Base-by-base conservation (phyloP, 2,113 vertebrate species). In the Rafetus swinhoei region DNA sequence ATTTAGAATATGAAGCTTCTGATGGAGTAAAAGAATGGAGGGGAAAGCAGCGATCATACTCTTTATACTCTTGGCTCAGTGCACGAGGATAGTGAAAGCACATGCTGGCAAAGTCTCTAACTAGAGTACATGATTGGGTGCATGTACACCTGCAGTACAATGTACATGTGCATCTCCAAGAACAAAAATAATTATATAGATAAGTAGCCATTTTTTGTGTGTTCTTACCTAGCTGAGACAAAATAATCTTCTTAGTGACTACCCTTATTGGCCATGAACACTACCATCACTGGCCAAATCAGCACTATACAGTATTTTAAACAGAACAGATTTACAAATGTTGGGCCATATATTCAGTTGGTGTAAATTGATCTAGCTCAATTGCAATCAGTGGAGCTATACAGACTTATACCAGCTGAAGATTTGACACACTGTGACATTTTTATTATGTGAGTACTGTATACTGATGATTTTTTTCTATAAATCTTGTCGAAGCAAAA, bases 331-430 rank as follows among this genome's bases (percentile, higher is more conserved):
- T 90, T 80, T 86, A 85, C 79, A 90, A 32, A 54, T 88, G 50
- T 57, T 32, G 92, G 56, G 55, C 93, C 90, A 89, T 79, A 62
- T 22, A 81, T 77, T 29, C 80, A 69, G 72, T 94, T 95, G 87
- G 35, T 90, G 76, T 85, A 87, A 94, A 29, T 84, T 84, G 52
- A 35, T 50, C 2, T 81, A 89, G 95, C 93, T 93, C 72, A 74
- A 62, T 24, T 90, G 24, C 1, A 72, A 90, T 93, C 74, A 90
- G 55, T 7, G 50, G 32, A 32, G 62, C 1, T 76, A 76, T 72
- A 85, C 45, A 69, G 76, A 56, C 39, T 55, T 84, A 81, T 85
- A 91, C 80, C 72, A 3, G 1, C 91, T 59, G 8, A 69, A 72
- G 18, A 57, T 74, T 52, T 53, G 65, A 13, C 2, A 1, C 52